Base-by-base conservation (phyloP, 2,113 vertebrate species). In the Pomatorhinus ruficollis region DNA sequence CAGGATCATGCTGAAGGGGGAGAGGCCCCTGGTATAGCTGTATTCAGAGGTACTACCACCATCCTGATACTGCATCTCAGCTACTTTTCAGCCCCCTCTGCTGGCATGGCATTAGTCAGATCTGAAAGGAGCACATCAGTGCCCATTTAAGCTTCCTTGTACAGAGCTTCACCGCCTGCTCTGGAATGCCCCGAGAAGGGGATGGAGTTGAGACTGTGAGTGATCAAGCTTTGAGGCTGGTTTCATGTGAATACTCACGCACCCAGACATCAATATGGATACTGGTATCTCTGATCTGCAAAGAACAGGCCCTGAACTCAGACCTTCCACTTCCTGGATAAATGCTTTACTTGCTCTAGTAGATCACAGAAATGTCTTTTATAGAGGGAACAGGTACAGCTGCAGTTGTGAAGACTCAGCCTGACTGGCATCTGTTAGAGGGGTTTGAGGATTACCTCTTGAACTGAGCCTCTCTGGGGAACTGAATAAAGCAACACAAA, bases 291-390 rank as follows among this genome's bases (percentile, higher is more conserved):
- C 76, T 59, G 66, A 77, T 74, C 33, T 89, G 64, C 71, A 53
- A 69, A 76, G 63, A 95, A 47, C 12, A 45, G 52, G 39, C 30
- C 45, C 68, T 86, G 80, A 80, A 83, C 57, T 86, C 85, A 90
- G 70, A 65, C 63, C 54, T 77, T 76, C 50, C 42, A 15, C 66
- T 91, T 83, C 40, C 44, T 30, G 40, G 19, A 68, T 49, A 82
- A 85, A 75, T 28, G 75, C 40, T 77, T 40, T 65, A 53, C n/a
- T 44, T 47, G 47, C 82, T 63, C 45, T 40, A 70, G 18, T 5
- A 33, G 37, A 47, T 59, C 30, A 70, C 10, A 35, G 63, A 63
- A 77, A 69, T 6, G 3, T 39, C 59, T 59, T 86, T 69, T 31
- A 40, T 31, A 40, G n/a, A 83, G 17, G 42, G 27, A 90, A 65